Conservation (phyloP, 2,888 invertebrate species). For the Digitonthophagus gazella region DNA sequence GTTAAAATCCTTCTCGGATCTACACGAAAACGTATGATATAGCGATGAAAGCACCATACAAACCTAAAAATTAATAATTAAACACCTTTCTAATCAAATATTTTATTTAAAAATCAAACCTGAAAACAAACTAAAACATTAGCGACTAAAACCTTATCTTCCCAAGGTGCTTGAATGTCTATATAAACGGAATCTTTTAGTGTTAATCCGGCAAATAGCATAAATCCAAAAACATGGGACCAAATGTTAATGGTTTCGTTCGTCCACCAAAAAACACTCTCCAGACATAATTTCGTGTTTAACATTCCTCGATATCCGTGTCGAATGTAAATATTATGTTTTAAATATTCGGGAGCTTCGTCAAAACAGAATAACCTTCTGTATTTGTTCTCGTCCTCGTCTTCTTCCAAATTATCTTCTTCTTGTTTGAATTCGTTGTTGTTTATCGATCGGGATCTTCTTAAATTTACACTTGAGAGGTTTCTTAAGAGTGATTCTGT, state of each 20-base stretch:
- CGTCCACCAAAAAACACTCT: conserved; percentile 94
- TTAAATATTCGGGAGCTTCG: conserved; percentile 76
- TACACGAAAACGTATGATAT: conserved; percentile 93
- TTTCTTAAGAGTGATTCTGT: conserved; percentile 29
- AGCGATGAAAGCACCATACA: conserved; percentile 91
- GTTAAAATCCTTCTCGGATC: conserved; percentile 82
- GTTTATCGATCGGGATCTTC: background rate
- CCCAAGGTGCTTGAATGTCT: conserved; percentile 72
- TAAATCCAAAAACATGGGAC: conserved; percentile 89
- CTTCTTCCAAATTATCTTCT: background rate
- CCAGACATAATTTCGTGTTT: conserved; percentile 78
- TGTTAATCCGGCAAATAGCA: conserved; percentile 78
- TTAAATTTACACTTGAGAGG: conserved; percentile 18
- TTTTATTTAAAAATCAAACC: conserved; percentile 55
- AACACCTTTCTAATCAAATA: background rate
- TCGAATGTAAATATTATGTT: conserved; percentile 83
- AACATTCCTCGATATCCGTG: conserved; percentile 83
- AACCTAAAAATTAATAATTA: conserved; percentile 60
- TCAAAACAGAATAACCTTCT: conserved; percentile 50
- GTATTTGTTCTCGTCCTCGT: conserved; percentile 20
- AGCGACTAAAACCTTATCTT: conserved; percentile 83
- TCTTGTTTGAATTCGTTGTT: conserved; percentile 1
- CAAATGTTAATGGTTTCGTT: conserved; percentile 98
- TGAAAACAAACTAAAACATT: conserved; percentile 83
- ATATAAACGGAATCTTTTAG: conserved; percentile 80